These are phyloP conservation scores for Psilopsiagon aymara DNA, from an alignment of 2,113 vertebrate species.

Conservation along the genomic window DNA sequence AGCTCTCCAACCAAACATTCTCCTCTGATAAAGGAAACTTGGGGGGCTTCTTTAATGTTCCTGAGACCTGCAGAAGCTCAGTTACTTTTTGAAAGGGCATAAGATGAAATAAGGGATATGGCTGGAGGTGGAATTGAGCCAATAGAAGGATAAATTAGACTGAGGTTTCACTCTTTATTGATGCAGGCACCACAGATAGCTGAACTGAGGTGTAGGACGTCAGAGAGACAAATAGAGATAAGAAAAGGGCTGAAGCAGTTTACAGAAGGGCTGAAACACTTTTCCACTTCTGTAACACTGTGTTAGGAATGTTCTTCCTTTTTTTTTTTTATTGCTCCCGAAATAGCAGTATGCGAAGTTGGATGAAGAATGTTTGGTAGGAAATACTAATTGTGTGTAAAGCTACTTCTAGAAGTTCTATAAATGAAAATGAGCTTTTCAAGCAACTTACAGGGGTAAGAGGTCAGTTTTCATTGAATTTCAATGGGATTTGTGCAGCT, in stretches of 20 bases:
- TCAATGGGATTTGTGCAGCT: constrained; percentile 21
- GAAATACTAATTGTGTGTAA: background rate
- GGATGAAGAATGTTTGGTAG: background rate
- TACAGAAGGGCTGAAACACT: background rate
- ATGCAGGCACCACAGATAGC: background rate
- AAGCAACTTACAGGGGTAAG: background rate
- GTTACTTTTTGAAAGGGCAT: background rate
- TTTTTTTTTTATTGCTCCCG: too few species aligned
- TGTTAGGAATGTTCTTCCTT: background rate
- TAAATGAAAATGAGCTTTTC: background rate
- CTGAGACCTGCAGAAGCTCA: background rate
- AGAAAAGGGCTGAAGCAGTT: background rate
- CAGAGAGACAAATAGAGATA: background rate
- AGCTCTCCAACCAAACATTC: background rate
- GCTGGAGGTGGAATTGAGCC: background rate
- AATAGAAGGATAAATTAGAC: background rate
- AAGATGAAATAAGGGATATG: background rate
- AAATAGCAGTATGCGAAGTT: background rate
- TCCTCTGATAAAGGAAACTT: background rate
- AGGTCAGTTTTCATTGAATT: constrained; percentile 19
- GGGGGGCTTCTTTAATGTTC: background rate
- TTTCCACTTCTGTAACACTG: background rate
- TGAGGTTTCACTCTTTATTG: background rate
- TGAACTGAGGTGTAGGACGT: background rate
- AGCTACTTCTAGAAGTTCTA: background rate